Evolutionary conservation across 2,113 vertebrate species (phyloP), one percentile per base, ranked within the genome.

Genomic region (Rhinopomastus cyanomelas): DNA sequence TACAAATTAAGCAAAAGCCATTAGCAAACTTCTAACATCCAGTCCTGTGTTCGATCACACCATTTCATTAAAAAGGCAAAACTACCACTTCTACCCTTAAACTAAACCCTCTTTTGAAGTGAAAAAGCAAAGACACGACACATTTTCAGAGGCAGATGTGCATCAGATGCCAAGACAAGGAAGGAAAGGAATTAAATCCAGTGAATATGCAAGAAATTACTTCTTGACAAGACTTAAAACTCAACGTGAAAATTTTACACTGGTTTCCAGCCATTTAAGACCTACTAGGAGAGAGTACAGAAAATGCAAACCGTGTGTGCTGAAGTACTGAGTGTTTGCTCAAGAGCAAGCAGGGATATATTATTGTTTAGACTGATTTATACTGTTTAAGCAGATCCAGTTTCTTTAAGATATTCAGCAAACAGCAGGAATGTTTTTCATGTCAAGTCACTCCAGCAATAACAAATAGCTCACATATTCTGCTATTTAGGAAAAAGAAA

Each of bases 331-430:
- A 53, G 89, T 67, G 56, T 57, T 92, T 95, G 83, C 91, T 91
- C 90, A 91, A 96, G 93, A 96, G 80, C 85, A 94, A 88, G 88
- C 62, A 85, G 66, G 85, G 81, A 76, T 83, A 71, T 94, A 77
- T 86, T 90, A 80, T 82, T 93, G 77, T 92, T 96, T 89, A 96
- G 80, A 90, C 91, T 94, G 85, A 92, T 81, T 81, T 82, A 96
- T 88, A 84, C 81, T 39, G 16, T 96, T 83, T 81, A 71, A 94
- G 82, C 77, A 76, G 74, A 93, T 92, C 76, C 68, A 77, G 86
- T 93, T 94, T 95, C 94, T 95, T 91, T 87, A 93, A 93, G 76
- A 85, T 77, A 91, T 91, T 95, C 60, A 94, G 86, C 89, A 95
- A 95, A 93, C 73, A 81, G 72, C 77, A 93, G 88, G 90, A 65